A percentile compares a stretch with the other conserved stretches of the same genome.
phyloP scores from a whole-genome alignment of 2,888 invertebrate species.

The Reticulitermes lucifugus region DNA sequence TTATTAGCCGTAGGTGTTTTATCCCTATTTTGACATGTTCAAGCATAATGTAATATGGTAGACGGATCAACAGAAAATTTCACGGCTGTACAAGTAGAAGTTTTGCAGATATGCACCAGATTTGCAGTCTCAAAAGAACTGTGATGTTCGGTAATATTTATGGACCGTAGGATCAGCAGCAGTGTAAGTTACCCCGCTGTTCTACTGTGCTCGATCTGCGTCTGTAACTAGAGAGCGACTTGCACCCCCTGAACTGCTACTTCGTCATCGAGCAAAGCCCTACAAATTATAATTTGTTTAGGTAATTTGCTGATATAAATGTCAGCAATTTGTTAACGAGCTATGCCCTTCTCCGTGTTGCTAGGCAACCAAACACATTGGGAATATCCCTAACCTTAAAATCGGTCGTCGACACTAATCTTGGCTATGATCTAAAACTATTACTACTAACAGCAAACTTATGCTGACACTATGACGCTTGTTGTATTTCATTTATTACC shows the following conservation, averaged over 20 bases:
- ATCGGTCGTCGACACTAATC: background rate
- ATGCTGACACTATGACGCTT: too few relatives aligned
- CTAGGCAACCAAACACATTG: background rate
- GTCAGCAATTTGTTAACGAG: conserved; percentile 46
- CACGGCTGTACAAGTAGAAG: too few relatives aligned
- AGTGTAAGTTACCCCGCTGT: background rate
- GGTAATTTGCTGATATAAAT: conserved; percentile 41
- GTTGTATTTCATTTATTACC: too few relatives aligned
- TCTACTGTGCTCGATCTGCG: background rate
- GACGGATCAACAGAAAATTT: too few relatives aligned
- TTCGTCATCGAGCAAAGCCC: background rate
- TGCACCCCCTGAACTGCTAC: background rate
- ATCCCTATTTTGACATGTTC: too few relatives aligned
- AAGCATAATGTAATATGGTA: too few relatives aligned
- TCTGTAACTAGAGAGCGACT: background rate
- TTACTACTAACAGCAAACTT: background rate
- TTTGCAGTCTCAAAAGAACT: too few relatives aligned
- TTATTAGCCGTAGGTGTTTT: too few relatives aligned
- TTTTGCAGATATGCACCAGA: too few relatives aligned
- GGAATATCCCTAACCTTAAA: conserved; percentile 12
- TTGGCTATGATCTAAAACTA: background rate
- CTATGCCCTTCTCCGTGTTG: background rate
- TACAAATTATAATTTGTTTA: conserved; percentile 29
- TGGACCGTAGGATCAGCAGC: too few relatives aligned
- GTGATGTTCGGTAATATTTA: too few relatives aligned